Evolutionary conservation across 2,113 vertebrate species (phyloP).

Genomic region (Stegostoma tigrinum): DNA sequence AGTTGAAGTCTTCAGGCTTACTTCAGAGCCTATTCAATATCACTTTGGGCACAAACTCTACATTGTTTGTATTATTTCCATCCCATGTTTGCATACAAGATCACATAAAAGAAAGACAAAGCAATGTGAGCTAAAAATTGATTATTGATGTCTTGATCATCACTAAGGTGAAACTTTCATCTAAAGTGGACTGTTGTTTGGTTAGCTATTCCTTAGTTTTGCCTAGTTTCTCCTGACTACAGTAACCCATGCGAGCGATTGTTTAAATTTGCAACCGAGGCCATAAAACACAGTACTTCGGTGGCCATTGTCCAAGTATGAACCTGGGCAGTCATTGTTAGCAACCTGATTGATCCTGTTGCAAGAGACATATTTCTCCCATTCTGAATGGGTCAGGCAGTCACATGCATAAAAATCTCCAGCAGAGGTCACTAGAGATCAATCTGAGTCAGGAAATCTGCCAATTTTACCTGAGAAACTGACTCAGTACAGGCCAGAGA

Average conservation of each 20-base stretch:
- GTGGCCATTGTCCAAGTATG: background rate
- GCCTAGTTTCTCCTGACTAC: background rate
- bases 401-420: background rate
- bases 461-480: background rate
- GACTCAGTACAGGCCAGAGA: background rate
- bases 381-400: background rate
- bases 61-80: background rate
- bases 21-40: background rate
- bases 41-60: background rate
- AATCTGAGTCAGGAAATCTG: background rate
- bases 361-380: background rate
- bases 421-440: conserved; percentile 22
- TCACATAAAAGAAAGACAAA: background rate
- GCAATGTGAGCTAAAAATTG: background rate
- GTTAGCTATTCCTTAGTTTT: background rate
- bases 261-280: background rate
- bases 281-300: background rate
- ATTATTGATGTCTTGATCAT: background rate
- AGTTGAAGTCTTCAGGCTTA: background rate
- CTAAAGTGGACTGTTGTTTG: background rate
- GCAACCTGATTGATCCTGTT: background rate
- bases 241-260: background rate
- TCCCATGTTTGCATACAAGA: background rate
- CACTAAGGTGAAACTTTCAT: background rate
- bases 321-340: background rate